phyloP scores from a whole-genome alignment of 2,113 vertebrate species.

The Leptosomus discolor region DNA sequence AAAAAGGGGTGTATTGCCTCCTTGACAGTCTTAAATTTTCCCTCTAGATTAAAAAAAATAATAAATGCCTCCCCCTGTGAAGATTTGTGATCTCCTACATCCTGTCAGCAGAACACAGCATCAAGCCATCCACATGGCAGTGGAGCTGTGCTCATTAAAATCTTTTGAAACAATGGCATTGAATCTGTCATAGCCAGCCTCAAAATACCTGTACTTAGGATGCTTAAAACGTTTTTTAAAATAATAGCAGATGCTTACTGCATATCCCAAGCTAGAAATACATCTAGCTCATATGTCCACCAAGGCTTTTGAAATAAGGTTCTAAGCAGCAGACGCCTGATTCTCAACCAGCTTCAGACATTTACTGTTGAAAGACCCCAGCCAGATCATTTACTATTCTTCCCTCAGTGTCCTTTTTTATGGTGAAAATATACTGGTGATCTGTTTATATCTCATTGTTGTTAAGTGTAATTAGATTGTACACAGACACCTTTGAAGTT shows the following conservation, averaged over 20 bases:
- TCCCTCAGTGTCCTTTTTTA: background rate
- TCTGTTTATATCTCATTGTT: background rate
- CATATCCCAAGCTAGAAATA: background rate
- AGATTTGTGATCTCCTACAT: background rate
- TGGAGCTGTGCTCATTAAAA: conserved; percentile 31
- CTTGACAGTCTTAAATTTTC: background rate
- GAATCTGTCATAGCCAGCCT: background rate
- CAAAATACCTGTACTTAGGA: background rate
- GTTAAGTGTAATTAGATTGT: background rate
- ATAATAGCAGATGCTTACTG: background rate
- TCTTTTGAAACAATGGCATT: conserved; percentile 13
- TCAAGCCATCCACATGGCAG: background rate
- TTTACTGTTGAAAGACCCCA: background rate
- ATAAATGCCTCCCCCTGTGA: background rate
- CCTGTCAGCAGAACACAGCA: background rate
- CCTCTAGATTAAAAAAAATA: background rate
- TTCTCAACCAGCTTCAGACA: background rate
- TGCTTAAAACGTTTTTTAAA: background rate
- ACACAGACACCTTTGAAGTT: background rate
- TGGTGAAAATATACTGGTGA: background rate
- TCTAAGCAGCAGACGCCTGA: background rate
- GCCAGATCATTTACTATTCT: background rate
- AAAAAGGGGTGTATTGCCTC: background rate
- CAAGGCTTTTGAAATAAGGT: background rate
- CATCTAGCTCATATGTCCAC: background rate